Evolutionary conservation across 2,113 vertebrate genomes (phyloP).

Genomic region (Campylomormyrus numenius): DNA sequence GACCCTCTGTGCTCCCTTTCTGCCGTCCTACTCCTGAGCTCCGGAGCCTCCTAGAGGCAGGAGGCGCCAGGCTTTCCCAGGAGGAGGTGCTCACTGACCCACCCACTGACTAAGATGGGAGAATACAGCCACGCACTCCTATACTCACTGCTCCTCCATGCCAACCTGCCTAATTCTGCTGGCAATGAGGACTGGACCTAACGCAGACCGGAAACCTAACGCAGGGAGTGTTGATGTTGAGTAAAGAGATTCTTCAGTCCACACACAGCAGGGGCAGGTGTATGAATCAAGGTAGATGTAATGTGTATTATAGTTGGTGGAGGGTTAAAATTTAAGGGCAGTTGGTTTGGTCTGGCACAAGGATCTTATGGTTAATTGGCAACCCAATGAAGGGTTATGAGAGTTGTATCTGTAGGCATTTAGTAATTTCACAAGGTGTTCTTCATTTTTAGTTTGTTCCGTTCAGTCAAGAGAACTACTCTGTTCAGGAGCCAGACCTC

Average conservation of each 20-base stretch:
- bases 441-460: not conserved
- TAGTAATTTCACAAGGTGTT: not conserved
- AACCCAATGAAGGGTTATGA: not conserved
- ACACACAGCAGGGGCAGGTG: not conserved
- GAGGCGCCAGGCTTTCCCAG: not conserved
- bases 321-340: not conserved
- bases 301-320: not conserved
- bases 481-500: not conserved
- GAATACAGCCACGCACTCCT: not conserved
- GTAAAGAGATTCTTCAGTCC: not conserved
- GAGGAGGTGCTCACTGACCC: not conserved
- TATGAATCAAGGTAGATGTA: not conserved
- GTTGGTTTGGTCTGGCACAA: not conserved
- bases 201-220: not conserved
- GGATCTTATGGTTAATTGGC: not conserved
- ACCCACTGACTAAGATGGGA: slow-evolving; percentile 8
- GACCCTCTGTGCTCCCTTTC: not conserved
- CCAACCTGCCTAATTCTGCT: not conserved
- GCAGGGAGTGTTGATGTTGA: not conserved
- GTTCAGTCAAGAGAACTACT: not conserved
- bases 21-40: not conserved
- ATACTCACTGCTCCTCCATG: not conserved
- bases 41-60: not conserved
- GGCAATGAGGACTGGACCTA: not conserved
- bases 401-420: not conserved